Percentiles rank a stretch among this genome's conserved stretches.
These are phyloP conservation scores for Leuciscus waleckii DNA, from an alignment of 2,797 vertebrate genomes.

Conservation along the genomic window DNA sequence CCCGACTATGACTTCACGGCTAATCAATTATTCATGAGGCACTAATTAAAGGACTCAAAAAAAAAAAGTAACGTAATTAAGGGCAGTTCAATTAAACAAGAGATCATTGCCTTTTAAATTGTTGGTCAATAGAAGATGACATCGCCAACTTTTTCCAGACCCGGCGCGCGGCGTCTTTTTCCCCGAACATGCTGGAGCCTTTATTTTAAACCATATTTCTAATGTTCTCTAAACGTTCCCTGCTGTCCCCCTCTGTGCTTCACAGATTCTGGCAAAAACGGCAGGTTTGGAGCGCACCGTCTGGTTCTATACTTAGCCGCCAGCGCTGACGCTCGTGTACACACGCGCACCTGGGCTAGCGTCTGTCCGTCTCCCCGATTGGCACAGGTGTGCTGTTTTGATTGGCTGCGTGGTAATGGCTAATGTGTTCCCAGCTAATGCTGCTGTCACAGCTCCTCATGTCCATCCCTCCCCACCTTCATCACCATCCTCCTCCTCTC, in stretches of 20 bases:
- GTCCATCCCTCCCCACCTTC: constrained; percentile 53
- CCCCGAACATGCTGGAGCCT: constrained; percentile 49
- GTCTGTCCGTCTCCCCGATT: constrained; percentile 75
- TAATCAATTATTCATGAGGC: constrained; percentile 82
- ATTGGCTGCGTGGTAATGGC: constrained; percentile 65
- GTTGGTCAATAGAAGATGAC: constrained; percentile 71
- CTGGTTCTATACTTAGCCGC: constrained; percentile 68
- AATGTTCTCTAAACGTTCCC: constrained; percentile 69
- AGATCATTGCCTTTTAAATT: constrained; percentile 52
- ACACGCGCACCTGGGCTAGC: constrained; percentile 76
- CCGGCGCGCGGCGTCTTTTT: constrained; percentile 31
- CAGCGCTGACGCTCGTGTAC: constrained; percentile 60
- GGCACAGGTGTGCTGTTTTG: constrained; percentile 74
- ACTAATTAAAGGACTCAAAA: constrained; percentile 79
- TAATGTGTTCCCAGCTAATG: constrained; percentile 61
- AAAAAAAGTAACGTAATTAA: constrained; percentile 78
- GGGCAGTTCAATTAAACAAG: constrained; percentile 70
- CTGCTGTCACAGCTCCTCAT: constrained; percentile 56
- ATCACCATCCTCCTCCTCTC: constrained; percentile 56
- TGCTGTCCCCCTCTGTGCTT: constrained; percentile 61
- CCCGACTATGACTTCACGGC: constrained; percentile 78
- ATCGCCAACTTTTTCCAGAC: constrained; percentile 57
- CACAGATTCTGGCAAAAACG: constrained; percentile 62
- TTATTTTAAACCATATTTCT: constrained; percentile 70
- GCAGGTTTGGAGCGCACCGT: constrained; percentile 63